A percentile compares a stretch with the other conserved stretches of the same genome.
Conservation (phyloP, 2,888 invertebrate species). For the Nomada goodeniana region DNA sequence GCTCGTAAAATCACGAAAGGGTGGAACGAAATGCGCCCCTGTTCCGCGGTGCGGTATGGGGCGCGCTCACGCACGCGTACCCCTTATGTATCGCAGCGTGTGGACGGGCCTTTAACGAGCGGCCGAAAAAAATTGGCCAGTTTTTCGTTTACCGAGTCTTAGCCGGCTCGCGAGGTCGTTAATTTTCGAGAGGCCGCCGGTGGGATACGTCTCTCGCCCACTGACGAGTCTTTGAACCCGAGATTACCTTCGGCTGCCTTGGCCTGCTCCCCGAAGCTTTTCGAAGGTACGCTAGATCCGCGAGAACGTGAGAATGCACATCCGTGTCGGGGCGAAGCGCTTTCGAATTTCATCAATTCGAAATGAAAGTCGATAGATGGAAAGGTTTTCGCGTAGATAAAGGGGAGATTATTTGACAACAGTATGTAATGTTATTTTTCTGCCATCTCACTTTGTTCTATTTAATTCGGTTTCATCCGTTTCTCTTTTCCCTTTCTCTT, state of each 20-base stretch:
- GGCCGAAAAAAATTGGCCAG: conserved; percentile 71
- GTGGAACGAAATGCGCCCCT: conserved; percentile 52
- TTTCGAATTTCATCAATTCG: too few relatives aligned
- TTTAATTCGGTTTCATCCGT: too few relatives aligned
- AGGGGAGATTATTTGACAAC: too few relatives aligned
- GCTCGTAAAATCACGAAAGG: conserved; percentile 32
- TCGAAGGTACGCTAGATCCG: conserved; percentile 46
- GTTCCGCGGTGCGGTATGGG: conserved; percentile 33
- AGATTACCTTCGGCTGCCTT: conserved; percentile 56
- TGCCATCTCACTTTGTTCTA: too few relatives aligned
- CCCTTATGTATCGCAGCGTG: conserved; percentile 31
- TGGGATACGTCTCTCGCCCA: conserved; percentile 68
- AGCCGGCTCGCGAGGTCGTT: conserved; percentile 76
- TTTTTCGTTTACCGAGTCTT: conserved; percentile 76
- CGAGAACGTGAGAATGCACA: conserved; percentile 11
- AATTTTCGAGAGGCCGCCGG: conserved; percentile 75
- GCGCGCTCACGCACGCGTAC: conserved; percentile 48
- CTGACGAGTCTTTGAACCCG: conserved; percentile 67
- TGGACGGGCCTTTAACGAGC: conserved; percentile 65
- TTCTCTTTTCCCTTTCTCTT: too few relatives aligned
- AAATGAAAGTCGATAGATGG: too few relatives aligned
- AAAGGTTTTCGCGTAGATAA: too few relatives aligned
- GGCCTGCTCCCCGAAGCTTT: conserved; percentile 33
- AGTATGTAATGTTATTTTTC: too few relatives aligned
- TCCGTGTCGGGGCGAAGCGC: too few relatives aligned